Conservation (phyloP, 2,797 vertebrate genomes). For the Neosilurus mollespiculum region DNA sequence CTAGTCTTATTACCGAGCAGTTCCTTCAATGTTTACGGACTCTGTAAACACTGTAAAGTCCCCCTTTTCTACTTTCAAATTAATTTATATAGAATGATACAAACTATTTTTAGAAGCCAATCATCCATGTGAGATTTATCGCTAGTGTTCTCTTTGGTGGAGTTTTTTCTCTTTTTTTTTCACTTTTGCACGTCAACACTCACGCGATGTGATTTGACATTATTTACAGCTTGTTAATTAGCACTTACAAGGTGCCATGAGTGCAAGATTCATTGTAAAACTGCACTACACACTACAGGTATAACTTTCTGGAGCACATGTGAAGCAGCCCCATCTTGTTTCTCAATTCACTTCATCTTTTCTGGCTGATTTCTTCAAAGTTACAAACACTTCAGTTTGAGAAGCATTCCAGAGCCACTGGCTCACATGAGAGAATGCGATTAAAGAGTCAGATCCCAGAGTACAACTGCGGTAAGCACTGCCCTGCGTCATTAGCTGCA, state of each 20-base stretch:
- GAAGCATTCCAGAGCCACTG: conserved; percentile 29
- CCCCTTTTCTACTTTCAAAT: too few species aligned
- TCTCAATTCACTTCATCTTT: background rate
- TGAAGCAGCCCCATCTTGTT: background rate
- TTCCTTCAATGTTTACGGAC: background rate
- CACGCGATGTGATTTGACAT: background rate
- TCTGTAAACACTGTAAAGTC: too few species aligned
- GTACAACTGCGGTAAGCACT: conserved; percentile 56
- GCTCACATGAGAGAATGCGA: conserved; percentile 24
- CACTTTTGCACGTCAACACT: background rate
- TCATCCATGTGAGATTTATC: too few species aligned
- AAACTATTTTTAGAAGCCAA: too few species aligned
- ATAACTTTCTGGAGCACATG: background rate
- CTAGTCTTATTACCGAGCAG: background rate
- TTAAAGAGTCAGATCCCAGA: conserved; percentile 37
- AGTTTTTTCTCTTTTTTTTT: background rate
- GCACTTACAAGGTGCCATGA: background rate
- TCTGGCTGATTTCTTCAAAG: background rate
- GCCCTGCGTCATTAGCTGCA: conserved; percentile 59
- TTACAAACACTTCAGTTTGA: conserved; percentile 25
- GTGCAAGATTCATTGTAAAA: background rate
- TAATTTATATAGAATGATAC: too few species aligned
- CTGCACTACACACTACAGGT: background rate
- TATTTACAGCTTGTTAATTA: background rate
- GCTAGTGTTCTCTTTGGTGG: too few species aligned